Evolutionary conservation across 2,113 vertebrate genomes (phyloP), one percentile per base, ranked within the genome.

Genomic region (Orientallactaga bullata): DNA sequence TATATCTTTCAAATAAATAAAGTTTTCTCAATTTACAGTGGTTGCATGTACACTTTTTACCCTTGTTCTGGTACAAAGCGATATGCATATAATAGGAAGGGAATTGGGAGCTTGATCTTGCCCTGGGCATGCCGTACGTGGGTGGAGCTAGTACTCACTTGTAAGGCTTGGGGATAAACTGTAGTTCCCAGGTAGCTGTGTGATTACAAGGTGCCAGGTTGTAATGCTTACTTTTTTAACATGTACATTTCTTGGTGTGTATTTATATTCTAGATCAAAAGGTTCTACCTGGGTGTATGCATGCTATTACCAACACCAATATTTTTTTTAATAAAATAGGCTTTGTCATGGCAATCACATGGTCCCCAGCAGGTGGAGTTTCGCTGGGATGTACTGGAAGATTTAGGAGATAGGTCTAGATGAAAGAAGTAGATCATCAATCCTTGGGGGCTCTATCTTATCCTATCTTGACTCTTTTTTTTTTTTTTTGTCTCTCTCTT

Each of bases 301-400:
- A 12, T 24, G 16, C 71, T 23, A 30, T 12, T 30, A 30, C 71
- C 8, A 28, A 30, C 30, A 71, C 3, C n/a, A n/a, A n/a, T n/a
- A n/a, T n/a, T n/a, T n/a, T 55, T 17, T 30, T 4, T 37, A 63
- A 37, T 69, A 15, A 60, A 23, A 37, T 24, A 72, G 6, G 11
- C 13, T 63, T 80, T 23, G 28, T 4, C 21, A 26, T 73, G 58
- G 21, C 11, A 2, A 76, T 42, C 12, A 5, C 20, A n/a, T 23
- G 21, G 2, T 16, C 12, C 37, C 7, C 26, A 30, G 9, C 2
- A 11, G 8, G 3, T 0, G 18, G 3, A n/a, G 30, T 2, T 71
- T n/a, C 28, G n/a, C 15, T 37, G 18, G 9, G 7, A 74, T 35
- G 12, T 63, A 60, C 28, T 42, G 7, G 2, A 61, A 63, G 23